Conservation (phyloP, 2,888 invertebrate species). For the Lymantria dispar region DNA sequence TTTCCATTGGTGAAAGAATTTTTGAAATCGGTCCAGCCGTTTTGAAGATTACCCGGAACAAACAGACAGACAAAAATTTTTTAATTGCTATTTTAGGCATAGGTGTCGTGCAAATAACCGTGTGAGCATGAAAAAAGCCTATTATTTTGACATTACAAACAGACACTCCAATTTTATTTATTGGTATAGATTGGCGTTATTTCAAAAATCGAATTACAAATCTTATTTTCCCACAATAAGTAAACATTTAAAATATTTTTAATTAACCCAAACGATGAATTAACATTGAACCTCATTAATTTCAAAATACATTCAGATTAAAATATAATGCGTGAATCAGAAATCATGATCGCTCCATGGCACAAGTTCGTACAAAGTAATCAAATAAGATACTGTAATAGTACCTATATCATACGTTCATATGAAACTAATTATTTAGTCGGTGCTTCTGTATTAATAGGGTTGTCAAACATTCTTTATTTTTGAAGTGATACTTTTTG, state of each 20-base stretch:
- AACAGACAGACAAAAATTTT: too few relatives aligned
- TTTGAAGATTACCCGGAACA: too few relatives aligned
- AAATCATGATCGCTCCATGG: conserved; percentile 12
- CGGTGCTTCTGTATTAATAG: conserved; percentile 37
- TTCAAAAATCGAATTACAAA: not conserved
- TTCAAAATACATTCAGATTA: conserved; percentile 13
- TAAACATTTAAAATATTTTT: conserved; percentile 8
- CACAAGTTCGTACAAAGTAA: conserved; percentile 5
- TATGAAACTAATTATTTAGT: conserved; percentile 39
- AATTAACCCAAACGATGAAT: conserved; percentile 7
- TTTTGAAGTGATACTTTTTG: too few relatives aligned
- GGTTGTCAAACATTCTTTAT: conserved; percentile 10
- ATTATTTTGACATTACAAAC: too few relatives aligned
- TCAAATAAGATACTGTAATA: conserved; percentile 15
- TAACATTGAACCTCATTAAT: conserved; percentile 15
- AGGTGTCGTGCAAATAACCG: too few relatives aligned
- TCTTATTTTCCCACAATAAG: conserved; percentile 10
- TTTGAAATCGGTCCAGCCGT: too few relatives aligned
- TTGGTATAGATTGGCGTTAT: not conserved
- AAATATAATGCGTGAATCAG: conserved; percentile 23
- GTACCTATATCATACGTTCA: conserved; percentile 26
- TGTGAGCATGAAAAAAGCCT: too few relatives aligned
- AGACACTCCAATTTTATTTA: too few relatives aligned
- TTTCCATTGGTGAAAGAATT: too few relatives aligned
- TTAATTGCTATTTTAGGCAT: too few relatives aligned